Percentiles rank a stretch among this genome's conserved stretches.
These are phyloP conservation scores for Bubalus kerabau DNA, from an alignment of 2,113 vertebrate species.

Conservation along the genomic window DNA sequence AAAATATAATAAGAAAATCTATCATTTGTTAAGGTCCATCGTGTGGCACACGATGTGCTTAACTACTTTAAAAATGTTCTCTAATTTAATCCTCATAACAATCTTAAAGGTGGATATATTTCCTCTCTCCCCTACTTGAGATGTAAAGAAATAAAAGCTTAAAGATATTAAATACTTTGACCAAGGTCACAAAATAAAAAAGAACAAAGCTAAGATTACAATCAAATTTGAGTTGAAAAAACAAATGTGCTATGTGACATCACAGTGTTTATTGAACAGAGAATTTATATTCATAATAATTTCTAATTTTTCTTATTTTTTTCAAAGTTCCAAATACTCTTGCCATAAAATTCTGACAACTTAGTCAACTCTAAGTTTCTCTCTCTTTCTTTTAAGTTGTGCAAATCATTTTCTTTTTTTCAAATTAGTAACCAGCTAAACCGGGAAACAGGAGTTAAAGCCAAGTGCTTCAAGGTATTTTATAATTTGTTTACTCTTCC, in stretches of 20 bases:
- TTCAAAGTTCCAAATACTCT: neutral
- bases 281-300: neutral
- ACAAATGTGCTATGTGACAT: neutral
- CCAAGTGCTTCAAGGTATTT: neutral
- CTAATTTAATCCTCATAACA: neutral
- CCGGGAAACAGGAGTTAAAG: neutral
- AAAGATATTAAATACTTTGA: neutral
- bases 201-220: neutral
- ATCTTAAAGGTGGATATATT: neutral
- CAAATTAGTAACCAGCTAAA: neutral
- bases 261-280: neutral
- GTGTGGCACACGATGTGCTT: neutral
- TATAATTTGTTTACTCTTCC: neutral
- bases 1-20: constrained; percentile 10
- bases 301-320: neutral
- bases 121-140: neutral
- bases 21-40: neutral
- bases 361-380: neutral
- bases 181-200: neutral
- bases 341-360: neutral
- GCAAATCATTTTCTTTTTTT: neutral
- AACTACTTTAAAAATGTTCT: neutral
- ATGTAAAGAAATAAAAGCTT: neutral
- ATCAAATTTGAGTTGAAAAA: neutral
- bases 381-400: neutral